A percentile compares a stretch with the other conserved stretches of the same genome.
These are phyloP conservation scores for Murina feae DNA, from an alignment of 2,113 vertebrate genomes.

Conservation along the genomic window DNA sequence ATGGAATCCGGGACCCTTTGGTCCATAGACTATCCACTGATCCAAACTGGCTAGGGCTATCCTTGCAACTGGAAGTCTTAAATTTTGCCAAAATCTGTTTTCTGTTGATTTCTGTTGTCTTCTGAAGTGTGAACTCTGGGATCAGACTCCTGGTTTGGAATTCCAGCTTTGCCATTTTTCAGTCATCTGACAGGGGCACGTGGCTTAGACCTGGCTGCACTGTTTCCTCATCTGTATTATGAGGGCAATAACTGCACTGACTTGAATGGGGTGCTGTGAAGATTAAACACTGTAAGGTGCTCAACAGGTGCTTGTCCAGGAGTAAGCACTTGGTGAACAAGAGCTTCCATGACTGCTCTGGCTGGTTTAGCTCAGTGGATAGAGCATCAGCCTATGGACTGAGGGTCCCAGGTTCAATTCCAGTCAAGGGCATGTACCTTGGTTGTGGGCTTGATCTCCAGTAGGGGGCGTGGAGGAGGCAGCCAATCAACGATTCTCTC, in stretches of 20 bases:
- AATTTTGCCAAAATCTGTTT: neutral
- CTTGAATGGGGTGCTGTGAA: neutral
- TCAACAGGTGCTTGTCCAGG: neutral
- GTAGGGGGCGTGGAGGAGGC: too few relatives aligned
- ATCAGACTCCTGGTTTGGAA: neutral
- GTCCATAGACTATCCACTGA: too few relatives aligned
- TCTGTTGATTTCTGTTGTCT: neutral
- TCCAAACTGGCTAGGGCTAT: neutral
- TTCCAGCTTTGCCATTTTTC: neutral
- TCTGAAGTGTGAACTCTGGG: neutral
- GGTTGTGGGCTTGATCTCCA: too few relatives aligned
- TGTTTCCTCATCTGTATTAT: neutral
- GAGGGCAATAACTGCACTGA: neutral
- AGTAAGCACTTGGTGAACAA: neutral
- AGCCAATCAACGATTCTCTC: too few relatives aligned
- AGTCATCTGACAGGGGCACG: neutral
- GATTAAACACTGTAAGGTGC: neutral
- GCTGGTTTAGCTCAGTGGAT: too few relatives aligned
- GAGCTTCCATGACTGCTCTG: neutral
- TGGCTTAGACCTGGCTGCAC: neutral
- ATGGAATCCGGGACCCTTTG: too few relatives aligned
- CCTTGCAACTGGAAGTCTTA: conserved; percentile 15
- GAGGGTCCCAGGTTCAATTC: too few relatives aligned
- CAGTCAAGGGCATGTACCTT: too few relatives aligned
- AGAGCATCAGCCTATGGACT: too few relatives aligned